These are phyloP conservation scores for Eristalis pertinax DNA, from an alignment of 2,888 invertebrate species.

Conservation along the genomic window DNA sequence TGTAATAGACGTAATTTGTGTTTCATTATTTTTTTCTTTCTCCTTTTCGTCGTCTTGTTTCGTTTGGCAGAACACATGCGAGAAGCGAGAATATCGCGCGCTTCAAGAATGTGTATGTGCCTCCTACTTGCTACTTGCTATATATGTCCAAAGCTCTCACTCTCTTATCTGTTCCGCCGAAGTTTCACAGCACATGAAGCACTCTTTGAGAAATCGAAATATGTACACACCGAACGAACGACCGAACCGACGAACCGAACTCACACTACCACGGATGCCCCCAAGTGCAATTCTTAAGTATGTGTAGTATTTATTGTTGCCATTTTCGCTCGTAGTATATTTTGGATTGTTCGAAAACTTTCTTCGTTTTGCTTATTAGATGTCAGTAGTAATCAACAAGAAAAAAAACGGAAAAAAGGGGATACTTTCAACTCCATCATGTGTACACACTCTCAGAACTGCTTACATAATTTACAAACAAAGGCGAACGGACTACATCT, in stretches of 20 bases:
- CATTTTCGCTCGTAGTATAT: conserved; percentile 41
- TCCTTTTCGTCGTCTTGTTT: conserved; percentile 4
- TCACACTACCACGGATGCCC: conserved; percentile 17
- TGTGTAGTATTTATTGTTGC: conserved; percentile 67
- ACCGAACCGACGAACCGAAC: conserved; percentile 7
- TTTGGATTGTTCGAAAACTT: conserved; percentile 57
- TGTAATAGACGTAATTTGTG: conserved; percentile 41
- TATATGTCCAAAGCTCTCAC: conserved; percentile 32
- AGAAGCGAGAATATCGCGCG: conserved; percentile 8
- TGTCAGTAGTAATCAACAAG: conserved; percentile 28
- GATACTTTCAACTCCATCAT: conserved; percentile 42
- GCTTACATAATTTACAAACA: conserved; percentile 52
- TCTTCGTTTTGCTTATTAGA: conserved; percentile 47
- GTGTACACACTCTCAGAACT: conserved; percentile 32
- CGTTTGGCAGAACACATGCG: background rate
- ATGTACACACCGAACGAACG: conserved; percentile 27
- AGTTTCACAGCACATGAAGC: background rate
- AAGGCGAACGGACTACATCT: conserved; percentile 17
- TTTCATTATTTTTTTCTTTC: background rate
- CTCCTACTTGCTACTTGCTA: background rate
- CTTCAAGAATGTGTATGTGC: background rate
- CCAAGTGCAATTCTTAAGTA: conserved; percentile 54
- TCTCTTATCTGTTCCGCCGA: background rate
- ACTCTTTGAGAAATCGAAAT: conserved; percentile 34
- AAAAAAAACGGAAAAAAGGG: conserved; percentile 1